Conservation (phyloP, 2,888 invertebrate genomes). For the Hydropsyche betteni region DNA sequence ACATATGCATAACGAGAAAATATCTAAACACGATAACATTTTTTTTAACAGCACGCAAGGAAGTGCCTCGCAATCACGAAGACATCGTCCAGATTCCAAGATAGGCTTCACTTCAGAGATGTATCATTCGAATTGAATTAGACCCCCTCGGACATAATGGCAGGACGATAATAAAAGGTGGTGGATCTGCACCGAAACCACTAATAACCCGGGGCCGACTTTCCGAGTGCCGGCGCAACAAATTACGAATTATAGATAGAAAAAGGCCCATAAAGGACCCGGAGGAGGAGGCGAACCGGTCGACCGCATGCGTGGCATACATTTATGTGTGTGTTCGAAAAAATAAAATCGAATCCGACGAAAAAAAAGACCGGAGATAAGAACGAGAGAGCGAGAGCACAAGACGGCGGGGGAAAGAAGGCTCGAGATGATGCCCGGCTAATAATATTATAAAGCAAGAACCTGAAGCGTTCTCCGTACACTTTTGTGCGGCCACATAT, state of each 20-base stretch:
- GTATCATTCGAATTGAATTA: slow-evolving; percentile 50
- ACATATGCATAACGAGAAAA: no score
- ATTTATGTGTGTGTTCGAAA: background rate
- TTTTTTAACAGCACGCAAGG: no score
- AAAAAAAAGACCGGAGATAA: slow-evolving; percentile 2
- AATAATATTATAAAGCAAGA: slow-evolving; percentile 51
- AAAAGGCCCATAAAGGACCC: slow-evolving; percentile 41
- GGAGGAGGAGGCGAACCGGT: slow-evolving; percentile 21
- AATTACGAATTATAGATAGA: slow-evolving; percentile 50
- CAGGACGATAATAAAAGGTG: slow-evolving; percentile 45
- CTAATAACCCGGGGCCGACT: slow-evolving; percentile 41
- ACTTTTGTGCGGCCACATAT: slow-evolving; percentile 39
- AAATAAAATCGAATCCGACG: background rate
- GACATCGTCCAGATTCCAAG: slow-evolving; percentile 43
- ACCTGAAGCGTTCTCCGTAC: slow-evolving; percentile 39
- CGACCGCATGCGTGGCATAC: background rate
- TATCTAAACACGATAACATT: no score
- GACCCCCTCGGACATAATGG: slow-evolving; percentile 35
- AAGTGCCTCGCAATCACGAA: no score
- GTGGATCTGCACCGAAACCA: slow-evolving; percentile 38
- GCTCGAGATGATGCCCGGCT: slow-evolving; percentile 44
- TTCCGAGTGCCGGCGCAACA: slow-evolving; percentile 38
- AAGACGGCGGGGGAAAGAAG: slow-evolving; percentile 40
- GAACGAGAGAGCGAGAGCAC: slow-evolving; percentile 25
- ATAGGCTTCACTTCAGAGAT: slow-evolving; percentile 40